Evolutionary conservation across 2,113 vertebrate species (phyloP).

Genomic region (Amazona vittata): DNA sequence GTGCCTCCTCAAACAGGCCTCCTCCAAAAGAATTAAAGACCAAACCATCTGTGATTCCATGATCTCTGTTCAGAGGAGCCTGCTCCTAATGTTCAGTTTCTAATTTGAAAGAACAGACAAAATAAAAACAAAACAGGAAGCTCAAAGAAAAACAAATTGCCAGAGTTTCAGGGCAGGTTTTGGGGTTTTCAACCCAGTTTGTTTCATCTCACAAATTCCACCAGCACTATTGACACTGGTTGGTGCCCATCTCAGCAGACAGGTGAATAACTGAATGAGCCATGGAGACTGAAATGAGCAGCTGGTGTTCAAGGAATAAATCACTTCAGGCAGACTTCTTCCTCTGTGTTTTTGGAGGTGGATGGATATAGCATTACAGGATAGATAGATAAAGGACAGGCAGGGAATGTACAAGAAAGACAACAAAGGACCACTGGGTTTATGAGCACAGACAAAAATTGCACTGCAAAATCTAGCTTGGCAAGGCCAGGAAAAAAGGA

Average conservation of each 20-base stretch:
- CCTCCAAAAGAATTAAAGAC: neutral
- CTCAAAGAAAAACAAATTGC: neutral
- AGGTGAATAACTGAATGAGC: neutral
- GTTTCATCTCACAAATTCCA: neutral
- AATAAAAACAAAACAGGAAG: neutral
- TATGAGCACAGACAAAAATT: neutral
- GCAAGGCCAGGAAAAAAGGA: neutral
- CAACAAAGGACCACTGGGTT: neutral
- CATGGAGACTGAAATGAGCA: conserved; percentile 24
- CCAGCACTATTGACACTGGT: neutral
- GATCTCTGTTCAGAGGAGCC: neutral
- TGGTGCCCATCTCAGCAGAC: neutral
- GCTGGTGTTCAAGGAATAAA: neutral
- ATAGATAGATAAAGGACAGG: neutral
- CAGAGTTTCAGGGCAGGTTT: neutral
- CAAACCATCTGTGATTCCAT: neutral
- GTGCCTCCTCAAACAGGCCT: neutral
- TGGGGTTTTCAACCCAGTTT: neutral
- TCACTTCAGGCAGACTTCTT: neutral
- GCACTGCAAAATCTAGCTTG: neutral
- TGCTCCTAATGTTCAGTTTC: neutral
- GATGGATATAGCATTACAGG: neutral
- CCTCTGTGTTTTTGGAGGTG: neutral
- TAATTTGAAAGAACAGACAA: neutral
- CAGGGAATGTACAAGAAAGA: neutral